These are phyloP conservation scores for Chromis chromis DNA, from an alignment of 2,797 vertebrate genomes.

Conservation along the genomic window DNA sequence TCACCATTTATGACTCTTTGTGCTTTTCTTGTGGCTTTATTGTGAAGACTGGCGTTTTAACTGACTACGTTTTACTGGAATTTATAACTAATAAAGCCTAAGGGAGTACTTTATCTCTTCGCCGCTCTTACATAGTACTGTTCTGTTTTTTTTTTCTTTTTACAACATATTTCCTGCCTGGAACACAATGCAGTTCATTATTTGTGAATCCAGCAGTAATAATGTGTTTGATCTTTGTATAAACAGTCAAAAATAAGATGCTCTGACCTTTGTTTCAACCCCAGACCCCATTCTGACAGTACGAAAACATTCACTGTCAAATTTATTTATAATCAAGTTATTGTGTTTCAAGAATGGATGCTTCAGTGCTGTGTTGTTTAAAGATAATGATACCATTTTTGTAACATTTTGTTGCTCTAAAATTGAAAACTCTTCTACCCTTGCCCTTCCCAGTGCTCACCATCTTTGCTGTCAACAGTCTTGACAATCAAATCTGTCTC, in stretches of 20 bases:
- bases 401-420: background rate
- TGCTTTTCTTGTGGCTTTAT: slow-evolving; percentile 23
- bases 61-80: slow-evolving; percentile 26
- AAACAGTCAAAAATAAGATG: background rate
- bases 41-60: slow-evolving; percentile 10
- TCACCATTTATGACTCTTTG: slow-evolving; percentile 28
- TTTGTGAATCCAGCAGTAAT: slow-evolving; percentile 5
- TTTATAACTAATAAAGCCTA: slow-evolving; percentile 17
- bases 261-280: slow-evolving; percentile 1
- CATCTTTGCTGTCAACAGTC: slow-evolving; percentile 95
- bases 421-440: background rate
- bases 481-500: slow-evolving; percentile 91
- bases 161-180: background rate
- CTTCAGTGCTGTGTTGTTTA: slow-evolving; percentile 4
- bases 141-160: slow-evolving; percentile 9
- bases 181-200: slow-evolving; percentile 17
- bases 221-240: background rate
- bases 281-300: slow-evolving; percentile 6
- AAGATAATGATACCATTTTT: background rate
- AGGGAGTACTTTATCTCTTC: slow-evolving; percentile 11
- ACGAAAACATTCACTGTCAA: background rate
- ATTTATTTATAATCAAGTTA: background rate
- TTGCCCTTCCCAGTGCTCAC: slow-evolving; percentile 82
- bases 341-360: slow-evolving; percentile 17
- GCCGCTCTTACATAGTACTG: slow-evolving; percentile 8